phyloP scores from a whole-genome alignment of 2,113 vertebrate genomes.

The Solea senegalensis region DNA sequence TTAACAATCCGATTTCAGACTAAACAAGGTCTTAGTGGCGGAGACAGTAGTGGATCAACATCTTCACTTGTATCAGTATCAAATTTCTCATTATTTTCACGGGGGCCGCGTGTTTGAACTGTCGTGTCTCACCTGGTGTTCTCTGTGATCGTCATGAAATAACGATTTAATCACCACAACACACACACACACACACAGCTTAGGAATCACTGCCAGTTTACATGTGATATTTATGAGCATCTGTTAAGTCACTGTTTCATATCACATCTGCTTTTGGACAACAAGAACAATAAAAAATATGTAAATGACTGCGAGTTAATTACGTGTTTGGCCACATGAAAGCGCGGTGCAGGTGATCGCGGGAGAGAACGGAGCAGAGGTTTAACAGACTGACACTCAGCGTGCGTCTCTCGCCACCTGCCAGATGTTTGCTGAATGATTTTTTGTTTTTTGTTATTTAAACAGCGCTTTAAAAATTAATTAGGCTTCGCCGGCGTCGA shows the following conservation, averaged over 20 bases:
- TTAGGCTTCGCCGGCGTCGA: background rate
- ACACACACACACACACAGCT: background rate
- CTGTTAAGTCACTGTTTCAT: background rate
- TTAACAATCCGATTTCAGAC: no score
- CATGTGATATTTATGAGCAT: constrained; percentile 3
- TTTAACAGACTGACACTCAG: background rate
- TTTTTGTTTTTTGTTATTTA: background rate
- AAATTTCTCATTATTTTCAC: no score
- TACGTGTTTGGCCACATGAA: background rate
- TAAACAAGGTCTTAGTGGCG: no score
- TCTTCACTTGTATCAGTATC: no score
- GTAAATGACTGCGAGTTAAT: background rate
- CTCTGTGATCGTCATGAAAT: background rate
- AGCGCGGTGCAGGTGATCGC: background rate
- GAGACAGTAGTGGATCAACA: no score
- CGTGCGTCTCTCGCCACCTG: background rate
- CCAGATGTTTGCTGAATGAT: background rate
- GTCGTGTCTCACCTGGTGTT: background rate
- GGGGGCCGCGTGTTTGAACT: background rate
- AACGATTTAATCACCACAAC: background rate
- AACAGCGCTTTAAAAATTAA: background rate
- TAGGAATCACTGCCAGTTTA: background rate
- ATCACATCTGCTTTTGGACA: background rate
- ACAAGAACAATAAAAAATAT: background rate
- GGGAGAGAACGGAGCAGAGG: no score